phyloP scores from a whole-genome alignment of 2,888 invertebrate species.

The Drosophila histrio region DNA sequence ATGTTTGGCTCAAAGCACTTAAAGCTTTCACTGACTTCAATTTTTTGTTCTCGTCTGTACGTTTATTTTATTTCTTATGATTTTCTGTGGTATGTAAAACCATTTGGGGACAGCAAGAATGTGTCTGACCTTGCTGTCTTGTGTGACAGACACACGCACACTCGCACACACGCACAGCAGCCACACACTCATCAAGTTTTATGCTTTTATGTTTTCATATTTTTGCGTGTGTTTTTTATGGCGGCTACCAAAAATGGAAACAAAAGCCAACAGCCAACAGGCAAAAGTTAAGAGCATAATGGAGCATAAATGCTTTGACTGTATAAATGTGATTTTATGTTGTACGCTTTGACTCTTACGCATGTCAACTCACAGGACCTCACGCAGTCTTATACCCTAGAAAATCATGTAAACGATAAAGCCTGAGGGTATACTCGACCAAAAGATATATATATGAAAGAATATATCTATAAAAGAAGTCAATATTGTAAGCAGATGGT shows the following conservation, averaged over 20 bases:
- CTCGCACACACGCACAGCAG: constrained; percentile 4
- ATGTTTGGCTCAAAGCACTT: constrained; percentile 20
- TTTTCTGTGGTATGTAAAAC: constrained; percentile 33
- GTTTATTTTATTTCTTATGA: constrained; percentile 44
- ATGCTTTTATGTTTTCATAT: constrained; percentile 54
- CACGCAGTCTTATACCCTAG: background rate
- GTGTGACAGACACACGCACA: background rate
- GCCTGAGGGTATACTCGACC: background rate
- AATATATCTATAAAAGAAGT: too few relatives aligned
- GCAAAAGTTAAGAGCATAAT: constrained; percentile 70
- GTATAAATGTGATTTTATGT: constrained; percentile 70
- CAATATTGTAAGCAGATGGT: too few relatives aligned
- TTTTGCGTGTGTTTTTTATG: constrained; percentile 59
- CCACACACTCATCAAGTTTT: constrained; percentile 34
- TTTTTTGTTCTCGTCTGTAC: constrained; percentile 5
- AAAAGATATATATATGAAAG: too few relatives aligned
- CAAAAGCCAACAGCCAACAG: constrained; percentile 49
- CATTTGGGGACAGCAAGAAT: constrained; percentile 27
- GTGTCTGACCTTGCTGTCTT: constrained; percentile 49
- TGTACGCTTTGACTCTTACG: constrained; percentile 42
- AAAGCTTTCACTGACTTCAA: constrained; percentile 23
- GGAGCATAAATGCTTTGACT: constrained; percentile 73
- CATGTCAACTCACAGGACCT: constrained; percentile 17
- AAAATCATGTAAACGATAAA: background rate
- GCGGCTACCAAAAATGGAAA: constrained; percentile 44